Evolutionary conservation across 2,888 invertebrate genomes (phyloP), one percentile per base, ranked within the genome.

Genomic region (Drymonia ruficornis): DNA sequence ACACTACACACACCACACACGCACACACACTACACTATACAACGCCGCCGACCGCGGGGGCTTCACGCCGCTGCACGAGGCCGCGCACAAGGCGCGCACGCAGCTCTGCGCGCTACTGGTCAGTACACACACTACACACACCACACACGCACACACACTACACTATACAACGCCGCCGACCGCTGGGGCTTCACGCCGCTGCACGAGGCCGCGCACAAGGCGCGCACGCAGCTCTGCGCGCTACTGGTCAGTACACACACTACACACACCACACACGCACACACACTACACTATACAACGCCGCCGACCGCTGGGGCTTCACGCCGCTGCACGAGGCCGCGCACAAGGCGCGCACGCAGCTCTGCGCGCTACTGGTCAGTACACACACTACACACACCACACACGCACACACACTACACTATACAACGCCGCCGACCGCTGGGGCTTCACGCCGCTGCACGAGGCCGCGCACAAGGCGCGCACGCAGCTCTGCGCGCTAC

Each of bases 391-490:
- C n/a, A n/a, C n/a, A n/a, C n/a, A n/a, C n/a, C n/a, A n/a, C n/a
- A n/a, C n/a, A n/a, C n/a, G n/a, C n/a, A n/a, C n/a, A n/a, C n/a
- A n/a, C n/a, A n/a, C n/a, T n/a, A n/a, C n/a, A n/a, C n/a, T n/a
- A n/a, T n/a, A n/a, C 8, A 99, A 99, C 87, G 98, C 99, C 0
- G 98, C 98, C 1, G 99, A 99, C 80, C 50, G 90, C 76, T 99
- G 99, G 99, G 99, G 99, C 1, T 97, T 97, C 87, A 98, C 99
- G 0, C 99, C 99, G 0, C 89, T 99, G 38, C 99, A 99, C 73
- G 98, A 98, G 87, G 99, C 99, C 0, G 98, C 99, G 4, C 99
- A 99, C 78, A 99, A 99, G 84, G 99, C 98, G 1, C 92, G 99
- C 56, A 99, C 99, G 6, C 99, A 99, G 84, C 93, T 99, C 0